Conservation (phyloP, 2,888 invertebrate genomes). For the Myopa testacea region DNA sequence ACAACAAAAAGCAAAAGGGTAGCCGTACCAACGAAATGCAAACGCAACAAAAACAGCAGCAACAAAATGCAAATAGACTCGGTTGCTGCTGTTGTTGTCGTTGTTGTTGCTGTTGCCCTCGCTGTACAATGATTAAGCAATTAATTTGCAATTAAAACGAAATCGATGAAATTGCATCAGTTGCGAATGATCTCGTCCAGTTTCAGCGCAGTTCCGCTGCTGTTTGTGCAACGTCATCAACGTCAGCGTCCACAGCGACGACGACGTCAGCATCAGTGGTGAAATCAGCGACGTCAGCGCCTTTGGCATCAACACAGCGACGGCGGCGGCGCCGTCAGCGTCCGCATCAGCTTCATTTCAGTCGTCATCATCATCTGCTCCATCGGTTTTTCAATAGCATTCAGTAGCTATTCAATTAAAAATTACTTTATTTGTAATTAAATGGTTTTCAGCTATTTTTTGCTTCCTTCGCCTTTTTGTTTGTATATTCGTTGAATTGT, state of each 20-base stretch:
- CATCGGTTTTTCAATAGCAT: constrained; percentile 51
- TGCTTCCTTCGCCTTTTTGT: background rate
- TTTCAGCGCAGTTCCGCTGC: background rate
- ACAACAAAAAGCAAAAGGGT: constrained; percentile 6
- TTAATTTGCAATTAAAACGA: constrained; percentile 65
- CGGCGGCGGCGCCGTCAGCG: background rate
- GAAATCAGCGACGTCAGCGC: constrained; percentile 6
- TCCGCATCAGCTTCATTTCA: constrained; percentile 36
- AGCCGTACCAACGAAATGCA: background rate
- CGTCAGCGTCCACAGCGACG: background rate
- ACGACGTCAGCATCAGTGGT: background rate
- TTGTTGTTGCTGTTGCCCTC: constrained; percentile 36
- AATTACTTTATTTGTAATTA: constrained; percentile 66
- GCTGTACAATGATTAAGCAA: constrained; percentile 60
- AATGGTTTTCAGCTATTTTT: constrained; percentile 53
- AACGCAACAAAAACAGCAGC: background rate
- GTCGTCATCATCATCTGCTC: constrained; percentile 33
- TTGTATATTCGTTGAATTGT: constrained; percentile 11
- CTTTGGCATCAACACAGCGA: constrained; percentile 34
- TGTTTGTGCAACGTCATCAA: constrained; percentile 4
- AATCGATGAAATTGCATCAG: constrained; percentile 40
- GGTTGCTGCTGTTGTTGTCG: constrained; percentile 33
- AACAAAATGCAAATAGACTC: constrained; percentile 1
- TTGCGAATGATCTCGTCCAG: constrained; percentile 5
- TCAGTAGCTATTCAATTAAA: constrained; percentile 64